These are phyloP conservation scores for Notolabrus celidotus DNA, from an alignment of 2,797 vertebrate genomes.

Conservation along the genomic window DNA sequence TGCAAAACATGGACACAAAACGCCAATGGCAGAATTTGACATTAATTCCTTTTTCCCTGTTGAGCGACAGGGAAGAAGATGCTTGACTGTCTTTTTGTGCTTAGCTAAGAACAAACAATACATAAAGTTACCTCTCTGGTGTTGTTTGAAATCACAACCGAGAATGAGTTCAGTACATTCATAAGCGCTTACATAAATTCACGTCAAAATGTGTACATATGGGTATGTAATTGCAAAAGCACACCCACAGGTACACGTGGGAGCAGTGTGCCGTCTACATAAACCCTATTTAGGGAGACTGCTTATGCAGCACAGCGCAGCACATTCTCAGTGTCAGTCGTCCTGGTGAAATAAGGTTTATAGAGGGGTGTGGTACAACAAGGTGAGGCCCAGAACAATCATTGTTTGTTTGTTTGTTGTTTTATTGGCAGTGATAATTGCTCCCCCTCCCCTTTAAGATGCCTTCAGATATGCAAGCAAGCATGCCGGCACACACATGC, in stretches of 20 bases:
- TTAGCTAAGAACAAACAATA: slow-evolving; percentile 42
- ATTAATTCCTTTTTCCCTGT: too few species aligned
- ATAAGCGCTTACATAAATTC: slow-evolving; percentile 26
- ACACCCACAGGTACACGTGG: slow-evolving; percentile 56
- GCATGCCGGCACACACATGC: slow-evolving; percentile 73
- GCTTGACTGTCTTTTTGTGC: slow-evolving; percentile 37
- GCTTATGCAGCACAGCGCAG: slow-evolving; percentile 86
- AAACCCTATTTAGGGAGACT: slow-evolving; percentile 78
- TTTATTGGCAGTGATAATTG: slow-evolving; percentile 86
- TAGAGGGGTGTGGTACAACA: slow-evolving; percentile 79
- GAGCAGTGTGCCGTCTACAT: slow-evolving; percentile 63
- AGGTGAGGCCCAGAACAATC: slow-evolving; percentile 84
- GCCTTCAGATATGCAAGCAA: slow-evolving; percentile 60
- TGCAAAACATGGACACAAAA: too few species aligned
- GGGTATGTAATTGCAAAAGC: slow-evolving; percentile 29
- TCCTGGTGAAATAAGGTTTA: slow-evolving; percentile 78
- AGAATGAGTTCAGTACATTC: slow-evolving; percentile 21
- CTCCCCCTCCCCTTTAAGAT: slow-evolving; percentile 72
- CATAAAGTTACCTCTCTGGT: slow-evolving; percentile 62
- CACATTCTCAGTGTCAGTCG: slow-evolving; percentile 79
- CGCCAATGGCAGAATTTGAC: background rate
- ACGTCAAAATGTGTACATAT: slow-evolving; percentile 27
- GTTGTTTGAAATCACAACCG: too few species aligned
- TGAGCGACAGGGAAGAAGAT: too few species aligned
- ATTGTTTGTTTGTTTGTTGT: slow-evolving; percentile 84